These are phyloP conservation scores for Scortum barcoo DNA, from an alignment of 2,113 vertebrate genomes.

Conservation along the genomic window DNA sequence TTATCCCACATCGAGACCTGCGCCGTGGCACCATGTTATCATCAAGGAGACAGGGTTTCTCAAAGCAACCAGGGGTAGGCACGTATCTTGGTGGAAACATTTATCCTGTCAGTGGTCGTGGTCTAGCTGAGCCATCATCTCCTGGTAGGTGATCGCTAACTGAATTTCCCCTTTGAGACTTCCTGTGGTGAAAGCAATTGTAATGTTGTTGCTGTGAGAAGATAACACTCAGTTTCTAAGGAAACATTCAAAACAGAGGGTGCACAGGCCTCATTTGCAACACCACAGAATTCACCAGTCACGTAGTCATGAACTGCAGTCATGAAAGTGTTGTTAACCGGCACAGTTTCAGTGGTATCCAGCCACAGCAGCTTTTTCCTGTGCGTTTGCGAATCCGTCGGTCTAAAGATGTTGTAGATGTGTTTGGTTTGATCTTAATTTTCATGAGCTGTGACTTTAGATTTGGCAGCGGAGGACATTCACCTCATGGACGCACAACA, in stretches of 20 bases:
- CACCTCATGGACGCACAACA: not conserved
- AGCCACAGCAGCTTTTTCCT: not conserved
- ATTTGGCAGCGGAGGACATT: slow-evolving; percentile 8
- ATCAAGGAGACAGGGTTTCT: slow-evolving; percentile 49
- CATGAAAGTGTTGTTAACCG: slow-evolving; percentile 18
- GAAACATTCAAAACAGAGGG: slow-evolving; percentile 66
- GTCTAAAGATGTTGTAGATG: not conserved
- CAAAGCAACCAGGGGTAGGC: slow-evolving; percentile 1
- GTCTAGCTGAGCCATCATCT: slow-evolving; percentile 38
- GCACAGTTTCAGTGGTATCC: slow-evolving; percentile 13
- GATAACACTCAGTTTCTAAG: slow-evolving; percentile 79
- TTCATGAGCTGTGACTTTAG: slow-evolving; percentile 3
- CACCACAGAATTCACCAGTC: slow-evolving; percentile 53
- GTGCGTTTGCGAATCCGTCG: not conserved
- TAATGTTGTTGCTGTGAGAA: slow-evolving; percentile 73
- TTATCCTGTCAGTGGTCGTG: slow-evolving; percentile 40
- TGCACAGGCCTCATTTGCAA: slow-evolving; percentile 58
- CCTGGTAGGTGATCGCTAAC: slow-evolving; percentile 66
- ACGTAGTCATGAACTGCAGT: slow-evolving; percentile 51
- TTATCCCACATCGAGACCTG: not conserved
- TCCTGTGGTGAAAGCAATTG: slow-evolving; percentile 73
- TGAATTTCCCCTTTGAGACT: slow-evolving; percentile 74
- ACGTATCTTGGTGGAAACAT: slow-evolving; percentile 45
- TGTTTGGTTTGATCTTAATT: not conserved
- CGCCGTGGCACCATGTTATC: slow-evolving; percentile 47